Percentiles rank a stretch among this genome's conserved stretches.
Conservation (phyloP, 2,113 vertebrate genomes). For the Neolamprologus tretocephalus region DNA sequence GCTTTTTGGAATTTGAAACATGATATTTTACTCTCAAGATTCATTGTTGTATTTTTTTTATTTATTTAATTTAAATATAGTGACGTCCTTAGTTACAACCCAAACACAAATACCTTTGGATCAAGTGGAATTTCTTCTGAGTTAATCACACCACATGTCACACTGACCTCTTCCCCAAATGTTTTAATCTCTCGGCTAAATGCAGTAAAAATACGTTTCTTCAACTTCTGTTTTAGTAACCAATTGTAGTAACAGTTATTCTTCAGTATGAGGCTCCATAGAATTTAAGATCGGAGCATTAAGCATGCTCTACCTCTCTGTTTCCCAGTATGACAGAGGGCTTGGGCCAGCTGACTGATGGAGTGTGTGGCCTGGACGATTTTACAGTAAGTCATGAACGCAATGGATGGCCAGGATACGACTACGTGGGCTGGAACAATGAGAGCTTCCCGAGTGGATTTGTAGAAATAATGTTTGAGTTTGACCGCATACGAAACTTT, state of each 20-base stretch:
- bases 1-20: background rate
- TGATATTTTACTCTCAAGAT: background rate
- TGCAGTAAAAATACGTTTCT: background rate
- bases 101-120: background rate
- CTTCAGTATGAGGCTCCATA: background rate
- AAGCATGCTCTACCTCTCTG: background rate
- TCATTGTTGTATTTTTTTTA: background rate
- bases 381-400: constrained; percentile 88
- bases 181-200: background rate
- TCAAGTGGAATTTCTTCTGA: background rate
- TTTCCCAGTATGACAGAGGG: constrained; percentile 91
- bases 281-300: background rate
- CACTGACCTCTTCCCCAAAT: background rate
- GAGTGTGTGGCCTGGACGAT: constrained; percentile 89
- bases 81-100: background rate
- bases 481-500: constrained; percentile 92
- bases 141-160: background rate
- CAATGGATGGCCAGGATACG: constrained; percentile 90
- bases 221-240: background rate
- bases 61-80: background rate
- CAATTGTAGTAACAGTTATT: background rate
- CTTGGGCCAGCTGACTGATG: constrained; percentile 91
- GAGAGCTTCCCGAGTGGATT: constrained; percentile 81
- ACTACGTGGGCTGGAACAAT: constrained; percentile 94
- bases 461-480: constrained; percentile 95